Conservation (phyloP, 1,140 invertebrate species). For the Ceratina japonica region DNA sequence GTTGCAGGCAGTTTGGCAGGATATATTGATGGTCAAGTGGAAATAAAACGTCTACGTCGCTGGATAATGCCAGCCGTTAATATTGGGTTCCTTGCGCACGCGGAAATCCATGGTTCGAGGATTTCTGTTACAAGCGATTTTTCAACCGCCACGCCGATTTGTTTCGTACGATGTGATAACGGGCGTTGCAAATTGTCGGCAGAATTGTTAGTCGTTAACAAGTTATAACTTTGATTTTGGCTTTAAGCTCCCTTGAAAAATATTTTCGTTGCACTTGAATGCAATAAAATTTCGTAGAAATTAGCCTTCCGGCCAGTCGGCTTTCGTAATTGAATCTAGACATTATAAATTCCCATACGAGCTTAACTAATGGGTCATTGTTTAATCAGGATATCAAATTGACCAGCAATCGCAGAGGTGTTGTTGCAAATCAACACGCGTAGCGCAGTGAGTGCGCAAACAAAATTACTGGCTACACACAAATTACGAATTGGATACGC, state of each 20-base stretch:
- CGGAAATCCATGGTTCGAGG: neutral
- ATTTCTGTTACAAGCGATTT: conserved; percentile 17
- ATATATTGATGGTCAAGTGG: conserved; percentile 46
- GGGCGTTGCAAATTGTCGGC: neutral
- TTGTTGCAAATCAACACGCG: conserved; percentile 36
- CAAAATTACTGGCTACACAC: conserved; percentile 57
- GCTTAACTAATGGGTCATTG: neutral
- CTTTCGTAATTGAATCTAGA: too few relatives aligned
- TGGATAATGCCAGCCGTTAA: conserved; percentile 38
- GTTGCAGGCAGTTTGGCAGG: conserved; percentile 33
- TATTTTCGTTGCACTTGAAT: too few relatives aligned
- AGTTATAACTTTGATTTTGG: too few relatives aligned
- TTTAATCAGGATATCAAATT: neutral
- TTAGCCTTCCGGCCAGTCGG: too few relatives aligned
- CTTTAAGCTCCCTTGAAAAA: too few relatives aligned
- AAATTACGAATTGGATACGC: conserved; percentile 63
- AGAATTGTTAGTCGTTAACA: neutral
- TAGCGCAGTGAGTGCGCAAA: conserved; percentile 40
- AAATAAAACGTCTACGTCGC: conserved; percentile 42
- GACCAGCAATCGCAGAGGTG: too few relatives aligned
- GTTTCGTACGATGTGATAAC: neutral
- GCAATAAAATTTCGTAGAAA: too few relatives aligned
- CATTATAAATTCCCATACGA: neutral
- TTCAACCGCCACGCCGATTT: neutral
- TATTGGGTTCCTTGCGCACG: conserved; percentile 8